Evolutionary conservation across 1,140 invertebrate species (phyloP), one percentile per base, ranked within the genome.

Genomic region (Drosophila kikkawai): DNA sequence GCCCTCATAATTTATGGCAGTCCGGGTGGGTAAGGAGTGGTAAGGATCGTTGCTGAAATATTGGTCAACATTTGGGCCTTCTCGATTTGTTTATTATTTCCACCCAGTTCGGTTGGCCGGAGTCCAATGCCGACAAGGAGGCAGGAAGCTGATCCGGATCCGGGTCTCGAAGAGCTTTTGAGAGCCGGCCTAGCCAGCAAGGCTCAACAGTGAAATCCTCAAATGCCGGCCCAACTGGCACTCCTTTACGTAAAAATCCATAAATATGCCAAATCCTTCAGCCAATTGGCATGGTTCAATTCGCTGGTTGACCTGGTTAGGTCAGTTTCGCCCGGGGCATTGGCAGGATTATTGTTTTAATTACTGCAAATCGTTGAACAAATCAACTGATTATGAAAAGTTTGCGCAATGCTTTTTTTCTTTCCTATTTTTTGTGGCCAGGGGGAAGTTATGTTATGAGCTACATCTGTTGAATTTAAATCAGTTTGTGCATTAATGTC

Each of bases 61-160:
- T 87, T 67, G 84, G 80, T 83, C 84, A 84, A 74, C 71, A 80
- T 83, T 88, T 78, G 71, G 29, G 36, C 36, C 29, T n/a, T 17
- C 41, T 77, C 56, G 53, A 45, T 56, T 71, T 73, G 67, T 71
- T 73, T 85, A 81, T 81, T 84, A 84, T 84, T 84, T 84, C 48
- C 63, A 73, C 37, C 70, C 61, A 75, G 37, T 44, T 53, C 60
- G 66, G 44, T 59, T 73, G 69, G 69, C 69, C 48, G 32, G 12
- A 41, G 45, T 42, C 69, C 66, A 73, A 73, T 11, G 36, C 4
- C n/a, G 48, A 7, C 48, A 11, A 45, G 26, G 39, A 44, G 57
- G 32, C 67, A 55, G 55, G 67, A 69, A 67, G 51, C 61, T 44
- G 60, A 51, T 64, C 67, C 67, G 47, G 44, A 66, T 44, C n/a